phyloP scores from a whole-genome alignment of 2,113 vertebrate genomes.

The Cebus imitator region DNA sequence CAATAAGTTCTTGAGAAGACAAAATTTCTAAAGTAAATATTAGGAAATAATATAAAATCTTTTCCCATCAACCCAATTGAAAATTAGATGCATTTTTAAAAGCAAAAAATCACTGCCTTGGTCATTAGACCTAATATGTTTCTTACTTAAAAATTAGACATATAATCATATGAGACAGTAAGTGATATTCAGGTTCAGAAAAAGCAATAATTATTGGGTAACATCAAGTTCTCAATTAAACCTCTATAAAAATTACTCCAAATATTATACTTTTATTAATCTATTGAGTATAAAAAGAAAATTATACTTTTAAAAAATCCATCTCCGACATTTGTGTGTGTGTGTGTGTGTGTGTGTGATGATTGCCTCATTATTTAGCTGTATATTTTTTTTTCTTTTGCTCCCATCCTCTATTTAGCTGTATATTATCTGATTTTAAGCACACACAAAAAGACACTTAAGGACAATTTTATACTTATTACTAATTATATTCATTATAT shows the following conservation, averaged over 20 bases:
- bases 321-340: neutral
- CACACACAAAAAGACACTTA: neutral
- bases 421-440: neutral
- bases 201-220: neutral
- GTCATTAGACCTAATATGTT: neutral
- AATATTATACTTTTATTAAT: neutral
- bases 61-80: neutral
- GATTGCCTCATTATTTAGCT: neutral
- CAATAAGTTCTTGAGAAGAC: neutral
- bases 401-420: neutral
- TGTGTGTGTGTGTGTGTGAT: neutral
- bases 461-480: neutral
- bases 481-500: neutral
- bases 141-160: neutral
- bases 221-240: neutral
- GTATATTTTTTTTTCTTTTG: neutral
- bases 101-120: neutral
- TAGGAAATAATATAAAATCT: neutral
- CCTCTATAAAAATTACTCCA: neutral
- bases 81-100: slow-evolving; percentile 1
- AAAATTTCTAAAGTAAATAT: slow-evolving; percentile 3
- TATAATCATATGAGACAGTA: neutral
- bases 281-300: neutral
- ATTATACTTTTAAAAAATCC: slow-evolving; percentile 18
- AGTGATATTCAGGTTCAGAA: neutral